Conservation (phyloP, 2,888 invertebrate genomes). For the Lucinisca nassula region DNA sequence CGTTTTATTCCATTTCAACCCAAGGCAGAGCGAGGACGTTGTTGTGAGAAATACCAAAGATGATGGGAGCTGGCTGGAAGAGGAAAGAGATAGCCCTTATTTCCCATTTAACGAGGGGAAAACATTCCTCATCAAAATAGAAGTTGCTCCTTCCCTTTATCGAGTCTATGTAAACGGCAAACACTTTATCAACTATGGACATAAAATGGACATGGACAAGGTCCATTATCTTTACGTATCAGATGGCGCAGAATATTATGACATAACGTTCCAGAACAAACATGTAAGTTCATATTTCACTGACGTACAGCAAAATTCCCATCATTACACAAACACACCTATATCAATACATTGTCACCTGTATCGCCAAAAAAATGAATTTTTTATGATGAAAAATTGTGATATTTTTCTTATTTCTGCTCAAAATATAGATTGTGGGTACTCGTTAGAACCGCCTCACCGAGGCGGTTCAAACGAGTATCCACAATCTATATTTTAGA, state of each 20-base stretch:
- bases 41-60: conserved; percentile 92
- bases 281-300: conserved; percentile 63
- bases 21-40: conserved; percentile 91
- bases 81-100: conserved; percentile 89
- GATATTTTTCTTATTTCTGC: too few species aligned
- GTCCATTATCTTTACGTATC: conserved; percentile 92
- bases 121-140: conserved; percentile 90
- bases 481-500: too few species aligned
- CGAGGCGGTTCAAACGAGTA: too few species aligned
- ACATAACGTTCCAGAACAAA: conserved; percentile 73
- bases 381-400: too few species aligned
- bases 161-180: conserved; percentile 90
- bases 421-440: too few species aligned
- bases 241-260: conserved; percentile 92
- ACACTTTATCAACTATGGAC: conserved; percentile 91
- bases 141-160: conserved; percentile 78
- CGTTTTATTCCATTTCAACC: conserved; percentile 93
- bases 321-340: too few species aligned
- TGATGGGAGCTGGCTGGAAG: conserved; percentile 90
- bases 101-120: conserved; percentile 90
- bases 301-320: too few species aligned
- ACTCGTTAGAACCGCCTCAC: too few species aligned
- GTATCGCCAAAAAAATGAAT: too few species aligned
- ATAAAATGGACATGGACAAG: conserved; percentile 90
- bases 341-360: too few species aligned